Percentiles rank a stretch among this genome's conserved stretches.
Conservation (phyloP, 2,113 vertebrate species). For the Pycnonotus jocosus region DNA sequence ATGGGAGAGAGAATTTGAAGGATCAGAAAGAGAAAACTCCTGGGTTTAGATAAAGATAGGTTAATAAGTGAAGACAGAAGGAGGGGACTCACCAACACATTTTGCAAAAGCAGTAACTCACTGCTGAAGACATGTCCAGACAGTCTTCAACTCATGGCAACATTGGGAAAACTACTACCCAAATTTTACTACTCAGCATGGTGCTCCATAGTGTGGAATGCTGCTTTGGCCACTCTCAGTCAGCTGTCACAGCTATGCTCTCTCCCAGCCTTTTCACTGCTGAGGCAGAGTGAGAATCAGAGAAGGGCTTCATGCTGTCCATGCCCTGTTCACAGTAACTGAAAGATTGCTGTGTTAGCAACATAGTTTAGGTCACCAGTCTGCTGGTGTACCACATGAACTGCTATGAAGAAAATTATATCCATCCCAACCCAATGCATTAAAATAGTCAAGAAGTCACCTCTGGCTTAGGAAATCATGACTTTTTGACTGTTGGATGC, state of each 20-base stretch:
- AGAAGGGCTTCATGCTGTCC: background rate
- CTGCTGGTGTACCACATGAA: background rate
- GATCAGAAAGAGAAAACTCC: background rate
- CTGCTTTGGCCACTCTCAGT: background rate
- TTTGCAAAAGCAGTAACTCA: background rate
- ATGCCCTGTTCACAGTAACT: background rate
- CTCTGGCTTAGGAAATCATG: background rate
- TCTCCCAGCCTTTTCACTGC: background rate
- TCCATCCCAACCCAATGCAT: background rate
- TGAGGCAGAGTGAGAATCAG: background rate
- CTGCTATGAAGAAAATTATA: background rate
- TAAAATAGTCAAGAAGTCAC: background rate
- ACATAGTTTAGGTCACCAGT: background rate
- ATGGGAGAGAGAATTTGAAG: background rate
- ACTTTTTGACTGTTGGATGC: background rate
- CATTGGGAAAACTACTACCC: background rate
- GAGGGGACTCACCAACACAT: background rate
- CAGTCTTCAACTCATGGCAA: background rate
- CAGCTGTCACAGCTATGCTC: background rate
- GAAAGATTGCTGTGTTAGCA: background rate
- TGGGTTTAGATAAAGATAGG: background rate
- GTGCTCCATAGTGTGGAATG: background rate
- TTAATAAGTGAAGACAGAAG: background rate
- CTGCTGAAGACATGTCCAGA: background rate
- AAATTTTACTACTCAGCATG: background rate